Percentiles rank a stretch among this genome's conserved stretches.
phyloP scores from a whole-genome alignment of 2,888 invertebrate species.

The Dicycla oo region DNA sequence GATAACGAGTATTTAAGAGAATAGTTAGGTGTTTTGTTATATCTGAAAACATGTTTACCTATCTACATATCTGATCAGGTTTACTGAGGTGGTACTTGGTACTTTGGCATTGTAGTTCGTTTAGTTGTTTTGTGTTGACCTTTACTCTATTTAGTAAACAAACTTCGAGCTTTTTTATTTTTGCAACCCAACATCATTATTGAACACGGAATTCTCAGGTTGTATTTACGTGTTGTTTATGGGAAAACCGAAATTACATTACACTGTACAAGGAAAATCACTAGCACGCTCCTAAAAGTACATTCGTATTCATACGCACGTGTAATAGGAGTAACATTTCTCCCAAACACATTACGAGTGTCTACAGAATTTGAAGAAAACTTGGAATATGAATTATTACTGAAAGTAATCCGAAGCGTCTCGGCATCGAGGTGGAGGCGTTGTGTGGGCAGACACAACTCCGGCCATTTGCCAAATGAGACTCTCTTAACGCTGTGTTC shows the following conservation, averaged over 20 bases:
- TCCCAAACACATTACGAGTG: constrained; percentile 52
- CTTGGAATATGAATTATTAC: constrained; percentile 63
- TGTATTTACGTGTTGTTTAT: constrained; percentile 13
- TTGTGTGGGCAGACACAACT: constrained; percentile 31
- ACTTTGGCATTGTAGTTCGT: neutral
- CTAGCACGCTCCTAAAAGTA: constrained; percentile 6
- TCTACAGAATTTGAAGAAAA: constrained; percentile 57
- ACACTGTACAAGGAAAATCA: constrained; percentile 44
- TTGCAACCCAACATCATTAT: neutral
- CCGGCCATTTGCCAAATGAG: constrained; percentile 63
- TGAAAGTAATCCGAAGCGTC: constrained; percentile 55
- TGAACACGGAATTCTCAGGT: neutral
- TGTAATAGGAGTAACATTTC: constrained; percentile 14
- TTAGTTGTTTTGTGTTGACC: neutral
- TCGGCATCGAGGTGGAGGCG: constrained; percentile 42
- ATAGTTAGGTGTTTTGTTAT: neutral
- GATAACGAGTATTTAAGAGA: neutral
- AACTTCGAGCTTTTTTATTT: constrained; percentile 1
- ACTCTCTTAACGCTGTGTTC: constrained; percentile 32
- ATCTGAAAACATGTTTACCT: constrained; percentile 13
- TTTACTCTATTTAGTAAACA: constrained; percentile 35
- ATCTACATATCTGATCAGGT: no score
- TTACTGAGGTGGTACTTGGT: neutral
- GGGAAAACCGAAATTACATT: constrained; percentile 39
- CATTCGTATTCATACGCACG: neutral